These are phyloP conservation scores for Drosophila arawakana DNA, from an alignment of 1,140 invertebrate genomes.

Conservation along the genomic window DNA sequence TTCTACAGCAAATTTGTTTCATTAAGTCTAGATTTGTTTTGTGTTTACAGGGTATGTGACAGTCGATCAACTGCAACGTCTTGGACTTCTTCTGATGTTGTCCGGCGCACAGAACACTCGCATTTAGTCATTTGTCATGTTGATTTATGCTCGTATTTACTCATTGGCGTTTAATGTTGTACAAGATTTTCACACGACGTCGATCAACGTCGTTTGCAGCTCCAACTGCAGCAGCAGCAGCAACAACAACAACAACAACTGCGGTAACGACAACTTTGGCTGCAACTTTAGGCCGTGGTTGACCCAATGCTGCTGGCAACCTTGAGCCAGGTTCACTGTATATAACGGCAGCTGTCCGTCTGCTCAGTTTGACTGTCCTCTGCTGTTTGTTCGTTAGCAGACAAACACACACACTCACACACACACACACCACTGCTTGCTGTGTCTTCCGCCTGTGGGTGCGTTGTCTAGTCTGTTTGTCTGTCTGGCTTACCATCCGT, in stretches of 20 bases:
- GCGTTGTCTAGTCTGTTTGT: slow-evolving; percentile 47
- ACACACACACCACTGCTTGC: slow-evolving; percentile 25
- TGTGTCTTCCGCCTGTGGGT: slow-evolving; percentile 44
- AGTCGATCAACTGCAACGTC: background rate
- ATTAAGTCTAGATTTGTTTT: background rate
- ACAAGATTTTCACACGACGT: slow-evolving; percentile 74
- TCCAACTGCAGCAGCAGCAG: background rate
- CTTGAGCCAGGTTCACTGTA: slow-evolving; percentile 44
- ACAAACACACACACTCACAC: slow-evolving; percentile 13
- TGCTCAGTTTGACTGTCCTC: background rate
- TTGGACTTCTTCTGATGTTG: slow-evolving; percentile 42
- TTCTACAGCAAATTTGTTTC: background rate
- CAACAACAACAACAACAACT: background rate
- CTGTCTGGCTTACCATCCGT: slow-evolving; percentile 49
- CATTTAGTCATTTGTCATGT: slow-evolving; percentile 77
- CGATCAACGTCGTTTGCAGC: background rate
- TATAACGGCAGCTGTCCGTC: slow-evolving; percentile 36
- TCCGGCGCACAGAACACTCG: slow-evolving; percentile 49
- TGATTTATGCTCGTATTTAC: slow-evolving; percentile 75
- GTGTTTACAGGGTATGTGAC: slow-evolving; percentile 5
- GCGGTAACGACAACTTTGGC: background rate
- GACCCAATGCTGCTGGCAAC: slow-evolving; percentile 67
- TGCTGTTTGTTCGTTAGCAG: slow-evolving; percentile 31
- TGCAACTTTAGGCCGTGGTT: slow-evolving; percentile 12
- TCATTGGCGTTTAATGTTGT: slow-evolving; percentile 77